A percentile compares a stretch with the other conserved stretches of the same genome.
These are phyloP conservation scores for Sebastes matsubarae DNA, from an alignment of 2,797 vertebrate species.

Conservation along the genomic window DNA sequence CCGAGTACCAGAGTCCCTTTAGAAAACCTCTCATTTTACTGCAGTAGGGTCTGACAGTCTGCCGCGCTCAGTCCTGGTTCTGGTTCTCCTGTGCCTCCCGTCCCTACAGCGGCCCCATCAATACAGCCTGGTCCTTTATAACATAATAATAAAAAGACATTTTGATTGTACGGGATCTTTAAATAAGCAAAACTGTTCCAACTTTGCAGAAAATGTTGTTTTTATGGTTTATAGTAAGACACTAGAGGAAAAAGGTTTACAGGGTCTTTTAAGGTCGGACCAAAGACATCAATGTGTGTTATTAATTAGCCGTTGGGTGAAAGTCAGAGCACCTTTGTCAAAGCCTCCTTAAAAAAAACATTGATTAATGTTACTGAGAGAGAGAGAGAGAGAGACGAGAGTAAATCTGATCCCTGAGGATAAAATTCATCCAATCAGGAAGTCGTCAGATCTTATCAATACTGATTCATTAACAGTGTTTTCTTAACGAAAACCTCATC, in stretches of 20 bases:
- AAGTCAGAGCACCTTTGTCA: constrained; percentile 27
- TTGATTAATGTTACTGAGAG: constrained; percentile 23
- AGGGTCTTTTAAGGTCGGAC: not conserved
- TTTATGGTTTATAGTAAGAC: not conserved
- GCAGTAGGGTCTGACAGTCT: no score
- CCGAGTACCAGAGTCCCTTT: no score
- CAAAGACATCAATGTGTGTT: not conserved
- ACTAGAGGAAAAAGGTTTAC: not conserved
- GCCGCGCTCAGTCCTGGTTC: no score
- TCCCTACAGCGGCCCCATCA: no score
- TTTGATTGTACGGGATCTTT: not conserved
- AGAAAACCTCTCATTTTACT: no score
- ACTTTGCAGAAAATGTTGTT: not conserved
- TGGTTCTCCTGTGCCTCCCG: no score
- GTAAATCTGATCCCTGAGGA: constrained; percentile 25
- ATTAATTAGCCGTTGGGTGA: constrained; percentile 21
- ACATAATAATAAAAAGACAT: not conserved
- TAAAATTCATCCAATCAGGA: constrained; percentile 45
- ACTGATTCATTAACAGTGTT: constrained; percentile 41
- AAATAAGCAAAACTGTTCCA: not conserved
- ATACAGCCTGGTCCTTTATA: no score
- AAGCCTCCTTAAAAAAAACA: constrained; percentile 20
- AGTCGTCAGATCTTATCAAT: constrained; percentile 39
- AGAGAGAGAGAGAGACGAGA: not conserved
- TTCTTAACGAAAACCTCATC: not conserved